phyloP scores from a whole-genome alignment of 1,140 invertebrate species.

The Brachystomella parvula region DNA sequence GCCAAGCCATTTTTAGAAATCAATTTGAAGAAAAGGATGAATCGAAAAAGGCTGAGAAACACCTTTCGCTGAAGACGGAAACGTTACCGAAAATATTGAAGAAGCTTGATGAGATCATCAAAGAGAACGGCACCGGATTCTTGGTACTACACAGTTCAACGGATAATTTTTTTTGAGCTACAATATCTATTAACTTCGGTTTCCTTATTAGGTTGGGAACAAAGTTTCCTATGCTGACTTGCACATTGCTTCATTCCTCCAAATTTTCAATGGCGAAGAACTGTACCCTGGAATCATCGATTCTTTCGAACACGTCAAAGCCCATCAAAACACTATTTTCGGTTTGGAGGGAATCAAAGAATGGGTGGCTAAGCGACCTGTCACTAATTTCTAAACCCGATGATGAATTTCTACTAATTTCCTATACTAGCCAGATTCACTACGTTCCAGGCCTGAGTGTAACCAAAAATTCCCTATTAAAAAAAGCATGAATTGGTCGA shows the following conservation, averaged over 20 bases:
- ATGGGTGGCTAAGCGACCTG: slow-evolving; percentile 35
- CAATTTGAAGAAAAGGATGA: slow-evolving; percentile 11
- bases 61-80: neutral
- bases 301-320: neutral
- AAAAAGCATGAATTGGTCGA: no score
- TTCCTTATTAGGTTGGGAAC: slow-evolving; percentile 4
- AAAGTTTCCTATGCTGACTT: slow-evolving; percentile 22
- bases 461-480: no score
- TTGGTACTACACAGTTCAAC: neutral
- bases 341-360: slow-evolving; percentile 30
- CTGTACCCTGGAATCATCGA: slow-evolving; percentile 40
- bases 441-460: no score
- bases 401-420: neutral
- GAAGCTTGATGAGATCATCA: slow-evolving; percentile 3
- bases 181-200: neutral
- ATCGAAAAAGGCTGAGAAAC: slow-evolving; percentile 5
- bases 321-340: slow-evolving; percentile 13
- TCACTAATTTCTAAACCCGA: slow-evolving; percentile 18
- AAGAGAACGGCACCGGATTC: slow-evolving; percentile 2
- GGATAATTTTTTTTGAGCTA: neutral
- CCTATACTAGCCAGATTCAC: no score
- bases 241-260: slow-evolving; percentile 10
- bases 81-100: slow-evolving; percentile 15
- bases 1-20: neutral
- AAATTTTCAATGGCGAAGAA: slow-evolving; percentile 36